Percentiles rank a stretch among this genome's conserved stretches.
Conservation (phyloP, 2,113 vertebrate species). For the Rhynchomys soricoides region DNA sequence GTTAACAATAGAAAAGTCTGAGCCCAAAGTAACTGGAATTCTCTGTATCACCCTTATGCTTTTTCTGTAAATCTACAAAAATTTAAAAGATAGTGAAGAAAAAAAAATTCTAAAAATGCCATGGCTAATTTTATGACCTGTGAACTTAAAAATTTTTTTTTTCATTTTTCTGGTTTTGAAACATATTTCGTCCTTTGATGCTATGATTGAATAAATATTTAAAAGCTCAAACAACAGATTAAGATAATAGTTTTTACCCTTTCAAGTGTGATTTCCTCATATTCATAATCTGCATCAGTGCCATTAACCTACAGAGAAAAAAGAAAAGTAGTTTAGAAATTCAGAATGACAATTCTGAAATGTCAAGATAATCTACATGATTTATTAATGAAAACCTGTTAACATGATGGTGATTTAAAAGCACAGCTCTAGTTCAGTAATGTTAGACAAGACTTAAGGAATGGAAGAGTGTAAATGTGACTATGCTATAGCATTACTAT, state of each 20-base stretch:
- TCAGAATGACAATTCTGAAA: slow-evolving; percentile 52
- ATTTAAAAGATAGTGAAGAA: slow-evolving; percentile 49
- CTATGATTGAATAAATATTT: slow-evolving; percentile 49
- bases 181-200: not conserved
- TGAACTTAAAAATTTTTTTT: slow-evolving; percentile 43
- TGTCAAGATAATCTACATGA: slow-evolving; percentile 37
- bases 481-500: not conserved
- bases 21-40: slow-evolving; percentile 9
- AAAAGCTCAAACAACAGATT: slow-evolving; percentile 55
- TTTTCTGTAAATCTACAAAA: slow-evolving; percentile 50
- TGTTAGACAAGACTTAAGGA: slow-evolving; percentile 27
- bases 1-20: not conserved
- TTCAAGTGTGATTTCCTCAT: slow-evolving; percentile 99
- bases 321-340: slow-evolving; percentile 61
- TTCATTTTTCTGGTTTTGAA: slow-evolving; percentile 42
- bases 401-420: slow-evolving; percentile 30
- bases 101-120: slow-evolving; percentile 55
- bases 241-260: slow-evolving; percentile 88
- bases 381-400: slow-evolving; percentile 65
- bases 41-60: not conserved
- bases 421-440: slow-evolving; percentile 33
- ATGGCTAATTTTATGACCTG: slow-evolving; percentile 44
- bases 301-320: slow-evolving; percentile 92
- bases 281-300: slow-evolving; percentile 97
- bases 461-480: not conserved